phyloP scores from a whole-genome alignment of 2,113 vertebrate species.

The Trichechus manatus region DNA sequence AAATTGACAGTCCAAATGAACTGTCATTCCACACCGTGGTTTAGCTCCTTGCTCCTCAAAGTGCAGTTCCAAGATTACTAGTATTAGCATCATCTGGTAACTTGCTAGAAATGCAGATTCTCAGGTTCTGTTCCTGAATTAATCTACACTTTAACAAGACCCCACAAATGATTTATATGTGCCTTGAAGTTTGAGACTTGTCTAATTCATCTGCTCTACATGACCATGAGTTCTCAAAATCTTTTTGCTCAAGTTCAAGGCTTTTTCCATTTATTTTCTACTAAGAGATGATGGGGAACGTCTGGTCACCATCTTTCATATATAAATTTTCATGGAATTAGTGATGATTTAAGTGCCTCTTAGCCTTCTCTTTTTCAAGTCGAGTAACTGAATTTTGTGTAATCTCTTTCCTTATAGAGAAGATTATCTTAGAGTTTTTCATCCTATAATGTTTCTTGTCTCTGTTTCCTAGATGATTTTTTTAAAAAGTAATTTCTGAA shows the following conservation, averaged over 20 bases:
- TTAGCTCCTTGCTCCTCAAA: background rate
- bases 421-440: constrained; percentile 47
- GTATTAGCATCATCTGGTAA: background rate
- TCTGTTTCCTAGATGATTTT: constrained; percentile 46
- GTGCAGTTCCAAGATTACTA: background rate
- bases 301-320: constrained; percentile 37
- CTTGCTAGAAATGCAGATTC: background rate
- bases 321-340: constrained; percentile 51
- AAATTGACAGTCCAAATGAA: background rate
- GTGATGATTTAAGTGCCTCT: background rate
- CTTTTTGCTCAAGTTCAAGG: background rate
- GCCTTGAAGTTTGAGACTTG: background rate
- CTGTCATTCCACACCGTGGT: background rate
- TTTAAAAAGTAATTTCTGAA: constrained; percentile 9
- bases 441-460: constrained; percentile 18
- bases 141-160: background rate
- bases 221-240: background rate
- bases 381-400: constrained; percentile 48
- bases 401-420: constrained; percentile 23
- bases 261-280: constrained; percentile 57
- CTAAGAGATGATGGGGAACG: background rate
- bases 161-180: background rate
- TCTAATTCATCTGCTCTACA: background rate
- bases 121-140: background rate
- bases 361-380: constrained; percentile 29